A percentile compares a stretch with the other conserved stretches of the same genome.
Evolutionary conservation across 2,888 invertebrate genomes (phyloP).

Genomic region (Cremastinae sp.): DNA sequence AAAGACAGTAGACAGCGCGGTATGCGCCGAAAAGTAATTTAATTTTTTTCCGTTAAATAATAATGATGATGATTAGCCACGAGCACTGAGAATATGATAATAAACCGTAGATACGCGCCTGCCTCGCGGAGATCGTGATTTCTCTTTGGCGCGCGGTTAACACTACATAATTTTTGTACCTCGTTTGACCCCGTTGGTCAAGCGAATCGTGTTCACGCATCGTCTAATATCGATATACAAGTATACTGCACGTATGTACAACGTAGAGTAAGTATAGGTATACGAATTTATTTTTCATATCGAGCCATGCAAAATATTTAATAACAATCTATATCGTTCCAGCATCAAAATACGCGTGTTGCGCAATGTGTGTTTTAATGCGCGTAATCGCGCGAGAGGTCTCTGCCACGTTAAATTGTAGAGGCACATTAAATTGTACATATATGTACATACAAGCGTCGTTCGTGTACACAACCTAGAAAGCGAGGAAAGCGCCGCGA

Average conservation of each 20-base stretch:
- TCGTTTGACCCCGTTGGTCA: slow-evolving; percentile 56
- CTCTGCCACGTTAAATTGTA: slow-evolving; percentile 28
- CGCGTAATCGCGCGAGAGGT: slow-evolving; percentile 25
- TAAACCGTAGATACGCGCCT: too few relatives aligned
- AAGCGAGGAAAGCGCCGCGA: too few relatives aligned
- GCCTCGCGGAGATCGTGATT: slow-evolving; percentile 22
- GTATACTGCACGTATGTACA: background rate
- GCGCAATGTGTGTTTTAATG: slow-evolving; percentile 32
- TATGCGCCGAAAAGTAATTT: too few relatives aligned
- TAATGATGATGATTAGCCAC: too few relatives aligned
- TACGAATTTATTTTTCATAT: background rate
- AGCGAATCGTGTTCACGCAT: slow-evolving; percentile 48
- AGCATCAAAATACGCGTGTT: background rate
- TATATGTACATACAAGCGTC: too few relatives aligned
- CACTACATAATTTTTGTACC: too few relatives aligned
- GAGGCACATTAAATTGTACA: too few relatives aligned
- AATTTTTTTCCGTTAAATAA: slow-evolving; percentile 4
- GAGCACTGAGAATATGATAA: too few relatives aligned
- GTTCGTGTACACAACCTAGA: slow-evolving; percentile 40
- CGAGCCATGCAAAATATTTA: too few relatives aligned
- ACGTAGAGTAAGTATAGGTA: background rate
- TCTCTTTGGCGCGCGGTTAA: slow-evolving; percentile 37
- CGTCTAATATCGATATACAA: slow-evolving; percentile 43
- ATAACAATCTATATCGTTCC: background rate
- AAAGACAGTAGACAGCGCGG: background rate